Evolutionary conservation across 2,113 vertebrate species (phyloP).

Genomic region (Tetraodon nigroviridis): DNA sequence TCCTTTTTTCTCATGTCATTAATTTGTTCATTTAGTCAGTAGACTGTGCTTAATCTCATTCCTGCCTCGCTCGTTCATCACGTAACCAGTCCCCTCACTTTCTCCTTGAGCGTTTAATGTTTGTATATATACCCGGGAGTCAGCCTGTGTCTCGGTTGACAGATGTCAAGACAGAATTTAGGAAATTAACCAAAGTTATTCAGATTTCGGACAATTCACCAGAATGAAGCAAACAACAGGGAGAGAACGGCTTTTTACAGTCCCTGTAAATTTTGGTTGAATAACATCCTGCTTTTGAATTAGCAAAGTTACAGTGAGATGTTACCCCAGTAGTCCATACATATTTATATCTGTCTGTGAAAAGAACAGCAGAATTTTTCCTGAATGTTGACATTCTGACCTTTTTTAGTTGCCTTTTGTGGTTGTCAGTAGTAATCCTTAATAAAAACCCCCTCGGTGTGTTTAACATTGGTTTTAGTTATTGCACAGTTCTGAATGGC

Average conservation of each 20-base stretch:
- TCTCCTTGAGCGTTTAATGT: conserved; percentile 13
- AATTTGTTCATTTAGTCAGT: conserved; percentile 61
- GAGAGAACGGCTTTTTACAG: neutral
- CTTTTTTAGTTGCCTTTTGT: neutral
- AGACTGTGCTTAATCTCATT: conserved; percentile 53
- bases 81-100: conserved; percentile 7
- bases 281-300: too few species aligned
- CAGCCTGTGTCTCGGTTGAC: conserved; percentile 5
- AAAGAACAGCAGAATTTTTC: too few species aligned
- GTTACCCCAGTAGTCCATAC: too few species aligned
- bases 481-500: too few species aligned
- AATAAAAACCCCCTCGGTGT: neutral
- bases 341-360: too few species aligned
- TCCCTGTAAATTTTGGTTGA: neutral
- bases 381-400: too few species aligned
- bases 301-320: too few species aligned
- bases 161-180: conserved; percentile 5
- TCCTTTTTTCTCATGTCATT: conserved; percentile 60
- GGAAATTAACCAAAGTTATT: conserved; percentile 5
- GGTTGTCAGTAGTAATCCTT: neutral
- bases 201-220: neutral
- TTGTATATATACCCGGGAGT: neutral
- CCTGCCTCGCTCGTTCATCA: conserved; percentile 60
- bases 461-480: too few species aligned
- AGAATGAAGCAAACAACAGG: neutral